These are phyloP conservation scores for Heteractis magnifica DNA, from an alignment of 92 coral and sea anemone genomes.

Conservation along the genomic window DNA sequence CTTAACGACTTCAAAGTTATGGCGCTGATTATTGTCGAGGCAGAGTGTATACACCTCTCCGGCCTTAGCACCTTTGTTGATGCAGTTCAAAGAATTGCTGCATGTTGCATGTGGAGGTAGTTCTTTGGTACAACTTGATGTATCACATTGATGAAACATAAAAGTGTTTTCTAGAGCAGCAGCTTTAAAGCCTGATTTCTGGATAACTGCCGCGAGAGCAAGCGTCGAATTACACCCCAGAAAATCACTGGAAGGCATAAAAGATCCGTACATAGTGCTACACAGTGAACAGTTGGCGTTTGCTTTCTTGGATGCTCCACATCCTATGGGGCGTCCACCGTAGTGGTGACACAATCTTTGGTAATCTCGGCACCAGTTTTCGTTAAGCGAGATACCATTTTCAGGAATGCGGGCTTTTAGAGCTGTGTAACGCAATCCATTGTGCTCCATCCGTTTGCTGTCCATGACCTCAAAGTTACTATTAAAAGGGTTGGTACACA, in stretches of 20 bases:
- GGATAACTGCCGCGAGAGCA: conserved; percentile 11
- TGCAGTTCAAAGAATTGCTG: conserved; percentile 41
- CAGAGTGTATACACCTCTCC: conserved; percentile 56
- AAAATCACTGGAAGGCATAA: conserved; percentile 35
- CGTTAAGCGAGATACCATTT: conserved; percentile 33
- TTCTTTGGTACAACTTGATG: conserved; percentile 18
- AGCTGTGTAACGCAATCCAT: conserved; percentile 30
- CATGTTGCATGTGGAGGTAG: conserved; percentile 18
- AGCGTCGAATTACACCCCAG: conserved; percentile 27
- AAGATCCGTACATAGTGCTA: conserved; percentile 27
- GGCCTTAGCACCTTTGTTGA: conserved; percentile 27
- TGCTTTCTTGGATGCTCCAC: conserved; percentile 24
- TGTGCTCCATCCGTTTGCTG: conserved; percentile 3
- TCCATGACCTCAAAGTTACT: conserved; percentile 52
- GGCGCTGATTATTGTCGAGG: conserved; percentile 32
- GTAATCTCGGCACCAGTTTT: conserved; percentile 58
- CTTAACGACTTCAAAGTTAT: conserved; percentile 45
- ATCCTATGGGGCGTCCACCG: conserved; percentile 47
- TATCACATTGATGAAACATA: conserved; percentile 36
- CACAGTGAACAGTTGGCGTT: conserved; percentile 25
- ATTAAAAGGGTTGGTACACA: conserved; percentile 31
- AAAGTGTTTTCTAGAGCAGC: conserved; percentile 35
- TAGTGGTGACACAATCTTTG: conserved; percentile 44
- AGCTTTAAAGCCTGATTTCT: conserved; percentile 32
- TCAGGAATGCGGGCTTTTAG: conserved; percentile 46